Percentiles rank a stretch among this genome's conserved stretches.
Conservation (phyloP, 2,113 vertebrate genomes). For the Gorsachius goisagi region DNA sequence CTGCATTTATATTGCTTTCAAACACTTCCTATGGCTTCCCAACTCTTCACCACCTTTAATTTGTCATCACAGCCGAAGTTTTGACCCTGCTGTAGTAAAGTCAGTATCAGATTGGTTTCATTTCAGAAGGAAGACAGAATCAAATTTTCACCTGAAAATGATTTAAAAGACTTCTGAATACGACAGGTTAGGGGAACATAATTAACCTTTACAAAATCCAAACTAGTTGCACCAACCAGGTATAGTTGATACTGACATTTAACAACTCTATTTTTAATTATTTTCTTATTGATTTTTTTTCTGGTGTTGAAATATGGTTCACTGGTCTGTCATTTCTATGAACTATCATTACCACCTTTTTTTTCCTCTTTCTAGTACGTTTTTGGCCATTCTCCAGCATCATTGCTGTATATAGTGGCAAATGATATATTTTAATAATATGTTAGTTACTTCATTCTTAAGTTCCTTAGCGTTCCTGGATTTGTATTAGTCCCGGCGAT, state of each 20-base stretch:
- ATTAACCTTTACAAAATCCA: neutral
- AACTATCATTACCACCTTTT: neutral
- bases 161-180: neutral
- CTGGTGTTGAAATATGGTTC: neutral
- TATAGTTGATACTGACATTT: neutral
- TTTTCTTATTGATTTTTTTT: neutral
- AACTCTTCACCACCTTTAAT: neutral
- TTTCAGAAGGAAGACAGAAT: neutral
- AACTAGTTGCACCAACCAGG: neutral
- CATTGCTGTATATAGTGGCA: neutral
- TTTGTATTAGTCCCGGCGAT: neutral
- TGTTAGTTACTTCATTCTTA: neutral
- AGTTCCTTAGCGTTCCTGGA: neutral
- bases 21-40: neutral
- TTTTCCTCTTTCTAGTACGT: neutral
- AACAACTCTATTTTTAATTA: neutral
- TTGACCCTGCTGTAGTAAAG: neutral
- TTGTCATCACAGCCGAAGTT: neutral
- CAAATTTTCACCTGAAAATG: neutral
- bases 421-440: neutral
- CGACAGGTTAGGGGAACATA: neutral
- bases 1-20: neutral
- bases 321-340: neutral
- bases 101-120: neutral
- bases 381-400: neutral